Evolutionary conservation across 2,113 vertebrate species (phyloP).

Genomic region (Diglossa brunneiventris): DNA sequence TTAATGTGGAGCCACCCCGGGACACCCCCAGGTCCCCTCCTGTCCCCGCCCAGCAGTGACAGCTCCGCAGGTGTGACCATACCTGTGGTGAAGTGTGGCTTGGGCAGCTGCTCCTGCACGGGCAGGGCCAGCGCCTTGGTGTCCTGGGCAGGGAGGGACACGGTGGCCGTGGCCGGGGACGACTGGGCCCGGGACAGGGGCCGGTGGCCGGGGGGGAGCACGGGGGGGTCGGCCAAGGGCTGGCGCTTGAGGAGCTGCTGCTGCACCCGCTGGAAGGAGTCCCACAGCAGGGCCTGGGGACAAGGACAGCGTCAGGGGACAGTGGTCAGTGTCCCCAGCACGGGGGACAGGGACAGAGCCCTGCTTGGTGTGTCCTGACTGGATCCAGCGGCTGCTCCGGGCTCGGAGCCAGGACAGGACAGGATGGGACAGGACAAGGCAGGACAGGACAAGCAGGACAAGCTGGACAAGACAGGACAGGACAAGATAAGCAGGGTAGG

Average conservation of each 20-base stretch:
- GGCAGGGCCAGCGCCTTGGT: slow-evolving; percentile 66
- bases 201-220: slow-evolving; percentile 74
- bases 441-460: too few relatives aligned
- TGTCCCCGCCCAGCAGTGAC: background rate
- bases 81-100: slow-evolving; percentile 89
- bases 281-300: slow-evolving; percentile 84
- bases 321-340: background rate
- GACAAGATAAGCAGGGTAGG: too few relatives aligned
- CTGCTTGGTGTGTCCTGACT: rapidly evolving
- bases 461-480: too few relatives aligned
- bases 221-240: slow-evolving; percentile 64
- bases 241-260: slow-evolving; percentile 68
- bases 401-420: rapidly evolving
- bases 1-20: rapidly evolving
- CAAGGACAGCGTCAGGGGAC: background rate
- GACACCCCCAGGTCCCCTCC: background rate
- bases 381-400: background rate
- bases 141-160: slow-evolving; percentile 73
- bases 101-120: slow-evolving; percentile 71
- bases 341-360: background rate
- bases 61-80: rapidly evolving
- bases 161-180: slow-evolving; percentile 83
- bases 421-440: too few relatives aligned
- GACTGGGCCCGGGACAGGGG: slow-evolving; percentile 86
- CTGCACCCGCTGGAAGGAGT: slow-evolving; percentile 81